A percentile compares a stretch with the other conserved stretches of the same genome.
phyloP scores from a whole-genome alignment of 1,140 invertebrate species.

The Ceratosolen solmsi region DNA sequence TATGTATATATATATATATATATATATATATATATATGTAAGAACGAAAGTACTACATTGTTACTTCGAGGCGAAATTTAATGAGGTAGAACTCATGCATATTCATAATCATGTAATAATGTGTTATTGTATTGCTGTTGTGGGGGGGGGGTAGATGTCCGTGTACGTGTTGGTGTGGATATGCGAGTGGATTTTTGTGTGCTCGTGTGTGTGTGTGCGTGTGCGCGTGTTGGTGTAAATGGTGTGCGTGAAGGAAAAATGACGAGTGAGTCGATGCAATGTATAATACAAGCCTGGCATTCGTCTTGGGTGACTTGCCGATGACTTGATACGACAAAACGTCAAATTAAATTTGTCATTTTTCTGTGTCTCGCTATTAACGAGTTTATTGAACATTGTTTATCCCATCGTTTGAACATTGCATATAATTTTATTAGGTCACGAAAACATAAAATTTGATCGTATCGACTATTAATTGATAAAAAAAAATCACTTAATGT shows the following conservation, averaged over 20 bases:
- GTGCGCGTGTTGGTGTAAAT: not conserved
- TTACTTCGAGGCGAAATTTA: slow-evolving; percentile 54
- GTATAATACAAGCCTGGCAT: slow-evolving; percentile 50
- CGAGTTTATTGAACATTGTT: slow-evolving; percentile 34
- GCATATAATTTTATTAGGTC: slow-evolving; percentile 15
- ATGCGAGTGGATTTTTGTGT: not conserved
- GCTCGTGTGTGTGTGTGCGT: slow-evolving; percentile 16
- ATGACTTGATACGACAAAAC: slow-evolving; percentile 39
- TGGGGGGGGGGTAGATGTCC: not conserved
- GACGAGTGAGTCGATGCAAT: slow-evolving; percentile 48
- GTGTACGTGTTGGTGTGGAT: not conserved
- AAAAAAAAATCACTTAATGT: slow-evolving; percentile 5
- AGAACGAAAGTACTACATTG: slow-evolving; percentile 53
- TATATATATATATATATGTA: slow-evolving; percentile 27
- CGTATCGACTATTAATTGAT: not conserved
- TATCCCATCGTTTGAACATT: slow-evolving; percentile 51
- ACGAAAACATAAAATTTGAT: slow-evolving; percentile 18
- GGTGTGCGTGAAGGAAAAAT: slow-evolving; percentile 36
- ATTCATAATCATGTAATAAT: slow-evolving; percentile 48
- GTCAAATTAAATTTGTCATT: slow-evolving; percentile 21
- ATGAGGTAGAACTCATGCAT: slow-evolving; percentile 54
- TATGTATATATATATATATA: not conserved
- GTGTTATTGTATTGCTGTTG: not conserved
- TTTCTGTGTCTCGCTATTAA: not conserved
- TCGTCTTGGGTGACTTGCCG: slow-evolving; percentile 43